phyloP scores from a whole-genome alignment of 2,888 invertebrate species.

The Andrena praecox region DNA sequence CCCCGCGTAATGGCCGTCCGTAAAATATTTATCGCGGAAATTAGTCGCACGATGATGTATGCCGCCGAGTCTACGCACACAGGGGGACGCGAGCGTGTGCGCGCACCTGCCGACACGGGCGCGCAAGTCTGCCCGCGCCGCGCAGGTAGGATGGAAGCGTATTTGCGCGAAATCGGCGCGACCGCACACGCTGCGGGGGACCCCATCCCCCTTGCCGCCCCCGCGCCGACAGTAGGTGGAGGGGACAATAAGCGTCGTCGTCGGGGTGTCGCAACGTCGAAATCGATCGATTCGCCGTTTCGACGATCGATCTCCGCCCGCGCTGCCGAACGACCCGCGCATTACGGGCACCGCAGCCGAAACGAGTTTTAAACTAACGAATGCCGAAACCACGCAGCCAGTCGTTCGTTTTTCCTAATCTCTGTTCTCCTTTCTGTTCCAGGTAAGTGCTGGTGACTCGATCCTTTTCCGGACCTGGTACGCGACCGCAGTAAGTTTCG shows the following conservation, averaged over 20 bases:
- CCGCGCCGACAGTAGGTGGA: background rate
- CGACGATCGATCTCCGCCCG: slow-evolving; percentile 68
- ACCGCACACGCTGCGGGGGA: slow-evolving; percentile 51
- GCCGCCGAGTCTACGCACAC: slow-evolving; percentile 66
- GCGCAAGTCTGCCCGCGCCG: slow-evolving; percentile 19
- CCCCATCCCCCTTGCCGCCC: slow-evolving; percentile 12
- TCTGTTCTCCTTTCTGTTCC: slow-evolving; percentile 66
- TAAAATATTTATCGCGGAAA: slow-evolving; percentile 82
- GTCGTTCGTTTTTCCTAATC: slow-evolving; percentile 34
- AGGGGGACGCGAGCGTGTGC: slow-evolving; percentile 69
- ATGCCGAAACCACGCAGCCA: background rate
- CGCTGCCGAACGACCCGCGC: slow-evolving; percentile 29
- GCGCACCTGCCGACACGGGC: slow-evolving; percentile 43
- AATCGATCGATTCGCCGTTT: slow-evolving; percentile 66
- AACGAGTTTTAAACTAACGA: slow-evolving; percentile 40
- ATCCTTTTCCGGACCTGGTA: background rate
- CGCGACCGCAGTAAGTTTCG: slow-evolving; percentile 31
- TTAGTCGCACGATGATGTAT: slow-evolving; percentile 81
- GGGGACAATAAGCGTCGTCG: slow-evolving; percentile 59
- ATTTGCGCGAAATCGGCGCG: slow-evolving; percentile 64
- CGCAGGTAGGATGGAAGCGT: slow-evolving; percentile 54
- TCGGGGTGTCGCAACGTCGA: slow-evolving; percentile 57
- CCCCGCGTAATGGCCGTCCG: slow-evolving; percentile 78
- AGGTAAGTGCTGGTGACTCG: slow-evolving; percentile 73
- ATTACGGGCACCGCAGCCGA: slow-evolving; percentile 32